Base-by-base conservation (phyloP, 2,888 invertebrate species). In the Leucophenga maculata region DNA sequence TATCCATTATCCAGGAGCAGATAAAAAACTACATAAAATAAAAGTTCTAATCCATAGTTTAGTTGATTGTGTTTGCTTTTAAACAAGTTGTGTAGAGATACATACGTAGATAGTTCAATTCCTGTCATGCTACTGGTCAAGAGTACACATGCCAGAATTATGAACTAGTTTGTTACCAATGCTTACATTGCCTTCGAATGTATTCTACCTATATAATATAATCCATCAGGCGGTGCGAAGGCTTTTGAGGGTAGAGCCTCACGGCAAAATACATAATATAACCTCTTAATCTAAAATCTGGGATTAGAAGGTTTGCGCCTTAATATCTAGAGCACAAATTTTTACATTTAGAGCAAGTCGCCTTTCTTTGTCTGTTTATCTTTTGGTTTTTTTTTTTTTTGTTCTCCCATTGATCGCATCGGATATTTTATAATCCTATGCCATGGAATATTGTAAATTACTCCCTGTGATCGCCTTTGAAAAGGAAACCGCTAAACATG, bases 211-310 rank as follows among this genome's bases (percentile, higher is more conserved):
- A 6, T 8, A 39, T 8, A 39, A 39, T 39, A 8, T 39, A 11
- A 11, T 16, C 14, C 16, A 4, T 31, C 32, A 18, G 48, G 18
- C 44, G 48, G 48, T 16, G 39, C 72, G 76, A 72, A 54, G 76
- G 72, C 75, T 68, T 71, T 46, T 46, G 54, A 68, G 20, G 50
- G 57, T 52, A 54, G 57, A 62, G 11, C 22, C n/a, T 20, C 46
- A 26, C n/a, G 16, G 8, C 48, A 65, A 48, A 44, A 18, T 65
- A 55, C 39, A 69, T 59, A 57, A 31, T 52, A 31, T 48, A 46
- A 65, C 62, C 65, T 39, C 8, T 39, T 39, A 39, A 57, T 31
- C 57, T 22, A 57, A 57, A 54, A 57, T 57, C 57, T 60, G 44
- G 32, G n/a, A 39, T 60, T 54, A 39, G 39, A 60, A 39, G 18